Base-by-base conservation (phyloP, 1,140 invertebrate species). In the Ooceraea biroi region DNA sequence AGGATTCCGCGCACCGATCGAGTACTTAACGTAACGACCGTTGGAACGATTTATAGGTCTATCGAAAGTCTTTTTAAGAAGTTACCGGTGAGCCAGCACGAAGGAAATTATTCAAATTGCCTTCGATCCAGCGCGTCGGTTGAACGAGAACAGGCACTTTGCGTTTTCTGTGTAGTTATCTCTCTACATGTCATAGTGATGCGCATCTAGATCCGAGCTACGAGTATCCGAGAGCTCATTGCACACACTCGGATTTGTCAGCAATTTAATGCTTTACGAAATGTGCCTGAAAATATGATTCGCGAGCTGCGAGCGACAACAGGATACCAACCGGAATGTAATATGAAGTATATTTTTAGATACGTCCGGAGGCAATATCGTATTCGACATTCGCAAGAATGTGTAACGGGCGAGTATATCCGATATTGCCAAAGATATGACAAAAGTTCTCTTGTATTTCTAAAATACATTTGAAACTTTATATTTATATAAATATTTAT, bases 1-100 rank as follows among this genome's bases (percentile, higher is more conserved):
- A 5, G 22, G 17, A 80, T 80, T 55, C 19, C 48, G 22, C 44
- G 22, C 44, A 22, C 19, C 22, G 65, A 80, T 80, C 76, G n/a
- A 27, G 12, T 69, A 57, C 36, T 80, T 57, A 58, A 22, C 12
- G 65, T 80, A 80, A 80, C 65, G 50, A 71, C n/a, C 25, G 25
- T 58, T 19, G 41, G 30, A 3, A n/a, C 22, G 22, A 71, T 80
- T 80, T 71, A 80, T 19, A 30, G n/a, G 30, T 12, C 22, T 71
- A 80, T 80, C 76, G 36, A 57, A 78, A 77, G 46, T 71, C 61
- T 80, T 71, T 78, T 71, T 71, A 80, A 80, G 76, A 80, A 69
- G 76, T 69, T 80, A 71, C 36, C 36, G 76, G 50, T 46, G 17
- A 69, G 61, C 3, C 72, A 69, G 52, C 25, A 60, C 55, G 44